A percentile compares a stretch with the other conserved stretches of the same genome.
These are phyloP conservation scores for Plestiodon gilberti DNA, from an alignment of 2,113 vertebrate genomes.

Conservation along the genomic window DNA sequence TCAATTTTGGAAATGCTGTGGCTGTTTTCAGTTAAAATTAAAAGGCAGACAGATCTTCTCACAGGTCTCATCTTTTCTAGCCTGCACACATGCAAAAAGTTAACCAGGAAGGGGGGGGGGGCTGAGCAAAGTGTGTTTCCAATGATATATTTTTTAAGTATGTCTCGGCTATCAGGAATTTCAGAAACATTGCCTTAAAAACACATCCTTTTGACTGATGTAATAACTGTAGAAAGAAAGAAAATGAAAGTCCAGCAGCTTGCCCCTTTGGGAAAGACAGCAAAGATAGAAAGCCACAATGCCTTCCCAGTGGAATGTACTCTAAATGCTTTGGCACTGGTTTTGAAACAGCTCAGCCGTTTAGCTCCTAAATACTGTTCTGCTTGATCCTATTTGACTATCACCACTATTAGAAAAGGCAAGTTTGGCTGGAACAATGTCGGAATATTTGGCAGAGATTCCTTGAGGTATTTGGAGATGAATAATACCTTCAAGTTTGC, in stretches of 20 bases:
- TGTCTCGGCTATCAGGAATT: not conserved
- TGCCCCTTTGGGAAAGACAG: not conserved
- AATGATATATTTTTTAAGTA: not conserved
- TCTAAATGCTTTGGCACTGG: constrained; percentile 18
- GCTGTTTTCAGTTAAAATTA: not conserved
- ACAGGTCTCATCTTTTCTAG: not conserved
- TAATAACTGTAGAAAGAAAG: not conserved
- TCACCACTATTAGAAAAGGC: constrained; percentile 15
- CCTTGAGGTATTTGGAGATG: no score
- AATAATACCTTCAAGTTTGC: no score
- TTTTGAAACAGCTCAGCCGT: constrained; percentile 54
- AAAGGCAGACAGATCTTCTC: not conserved
- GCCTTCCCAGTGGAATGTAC: not conserved
- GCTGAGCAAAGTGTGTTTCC: not conserved
- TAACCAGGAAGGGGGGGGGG: not conserved
- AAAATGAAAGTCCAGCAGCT: not conserved
- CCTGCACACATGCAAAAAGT: not conserved
- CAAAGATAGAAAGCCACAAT: not conserved
- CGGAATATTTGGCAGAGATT: no score
- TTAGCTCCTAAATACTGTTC: constrained; percentile 30
- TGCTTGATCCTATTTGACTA: constrained; percentile 34
- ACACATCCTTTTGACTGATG: not conserved
- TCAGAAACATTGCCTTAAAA: not conserved
- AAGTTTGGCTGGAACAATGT: no score
- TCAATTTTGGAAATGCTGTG: no score